Base-by-base conservation (phyloP, 2,888 invertebrate genomes). In the Aspidapion aeneum region DNA sequence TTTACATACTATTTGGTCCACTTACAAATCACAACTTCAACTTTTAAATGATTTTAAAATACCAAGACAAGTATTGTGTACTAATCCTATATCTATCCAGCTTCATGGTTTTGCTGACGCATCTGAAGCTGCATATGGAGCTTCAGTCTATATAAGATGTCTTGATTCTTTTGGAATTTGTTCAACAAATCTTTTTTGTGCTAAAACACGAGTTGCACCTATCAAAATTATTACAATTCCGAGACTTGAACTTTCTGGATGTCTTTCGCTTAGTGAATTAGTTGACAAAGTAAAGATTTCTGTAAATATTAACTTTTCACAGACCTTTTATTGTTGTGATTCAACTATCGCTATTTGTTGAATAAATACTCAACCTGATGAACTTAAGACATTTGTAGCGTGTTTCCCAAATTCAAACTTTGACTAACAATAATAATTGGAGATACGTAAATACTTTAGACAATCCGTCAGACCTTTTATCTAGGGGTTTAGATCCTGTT, bases 401-500 rank as follows among this genome's bases (percentile, higher is more conserved):
- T 48, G 63, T 68, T 1, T 61, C 65, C 2, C 60, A 66, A 56
- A 70, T 69, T 17, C 71, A 56, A 19, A 52, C 19, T 12, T 21
- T 67, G 1, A 64, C 60, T 0, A n/a, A 18, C 5, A 22, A 21
- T 1, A 52, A 35, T 1, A 19, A 20, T 17, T 71, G 69, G 69
- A 55, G 61, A 16, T 65, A 69, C 56, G 65, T 70, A 1, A 49
- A 48, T 1, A 59, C 66, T 1, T 18, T 60, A 19, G 61, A 66
- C 7, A 71, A 71, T 61, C 68, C 70, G 1, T 70, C 69, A 1
- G 69, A 71, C 56, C 52, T 65, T 2, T 56, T 66, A 9, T 68
- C 69, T 17, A 49, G 68, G 19, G 69, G 70, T 18, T 16, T 66
- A 18, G 49, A 58, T 57, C 18, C 65, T 2, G 16, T 22, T 60